Evolutionary conservation across 2,888 invertebrate species (phyloP), one percentile per base, ranked within the genome.

Genomic region (Eutolmus rufibarbis): DNA sequence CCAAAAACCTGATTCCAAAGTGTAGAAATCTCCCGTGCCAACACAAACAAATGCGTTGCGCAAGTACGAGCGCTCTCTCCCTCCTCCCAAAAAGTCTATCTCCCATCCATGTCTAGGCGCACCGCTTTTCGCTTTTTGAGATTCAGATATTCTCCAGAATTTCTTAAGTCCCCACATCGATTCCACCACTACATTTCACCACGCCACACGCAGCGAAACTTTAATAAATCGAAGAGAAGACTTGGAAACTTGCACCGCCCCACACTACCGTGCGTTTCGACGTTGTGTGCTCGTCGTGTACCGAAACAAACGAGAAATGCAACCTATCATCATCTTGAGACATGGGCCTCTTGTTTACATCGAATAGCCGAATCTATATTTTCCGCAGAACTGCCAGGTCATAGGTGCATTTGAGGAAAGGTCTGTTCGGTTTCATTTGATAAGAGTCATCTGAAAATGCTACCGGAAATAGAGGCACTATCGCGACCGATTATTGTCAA

Each of bases 41-140:
- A 85, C 85, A 85, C 85, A 85, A 85, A 85, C 85, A 85, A 85
- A 85, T 85, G 23, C 40, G 74, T 85, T 85, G 85, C 85, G 85
- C 85, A 85, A 85, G 85, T 85, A 85, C 85, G 43, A 9, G 66
- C 23, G 56, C 19, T 46, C 43, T 51, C 66, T 28, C 66, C 66
- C 66, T 12, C 57, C 43, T 85, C 23, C 57, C 37, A 57, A 43
- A 43, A 43, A 43, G 8, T 2, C 12, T 43, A 43, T 43, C 74
- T 31, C 19, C 40, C 74, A 31, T 28, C 66, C 46, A 51, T 31
- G 23, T 5, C 76, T 37, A 76, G 19, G 9, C 76, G 28, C 19
- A 23, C 19, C 57, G 57, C 7, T 23, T 57, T 16, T 2, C 40
- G 40, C 40, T 7, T 14, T 43, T 46, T 16, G 37, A 74, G 43